phyloP scores from a whole-genome alignment of 64 coral and sea anemone genomes.

The Acropora tenuis region DNA sequence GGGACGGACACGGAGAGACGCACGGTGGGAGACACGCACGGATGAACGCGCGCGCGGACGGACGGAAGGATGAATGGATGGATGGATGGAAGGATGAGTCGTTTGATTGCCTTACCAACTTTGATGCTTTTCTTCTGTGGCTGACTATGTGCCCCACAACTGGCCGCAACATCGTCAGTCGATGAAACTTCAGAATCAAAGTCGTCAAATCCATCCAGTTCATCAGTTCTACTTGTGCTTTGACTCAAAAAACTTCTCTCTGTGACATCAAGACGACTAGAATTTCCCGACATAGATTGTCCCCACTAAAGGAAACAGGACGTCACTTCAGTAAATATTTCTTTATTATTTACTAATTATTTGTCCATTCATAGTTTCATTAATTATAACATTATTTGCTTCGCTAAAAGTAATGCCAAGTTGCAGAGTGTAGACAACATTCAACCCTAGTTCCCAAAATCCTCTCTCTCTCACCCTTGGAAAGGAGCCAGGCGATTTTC shows the following conservation, averaged over 20 bases:
- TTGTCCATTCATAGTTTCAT: too few species aligned
- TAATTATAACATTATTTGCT: too few species aligned
- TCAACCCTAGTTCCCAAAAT: too few species aligned
- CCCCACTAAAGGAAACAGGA: constrained; percentile 41
- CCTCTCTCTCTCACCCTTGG: too few species aligned
- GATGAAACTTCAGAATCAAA: constrained; percentile 63
- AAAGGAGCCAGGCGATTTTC: too few species aligned
- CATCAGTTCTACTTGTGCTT: constrained; percentile 21
- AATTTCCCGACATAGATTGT: constrained; percentile 7
- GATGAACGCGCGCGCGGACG: too few species aligned
- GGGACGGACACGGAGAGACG: too few species aligned
- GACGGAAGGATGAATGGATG: not conserved
- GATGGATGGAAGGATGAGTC: not conserved
- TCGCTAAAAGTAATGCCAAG: too few species aligned
- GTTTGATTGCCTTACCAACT: not conserved
- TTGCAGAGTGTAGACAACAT: too few species aligned
- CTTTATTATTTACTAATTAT: too few species aligned
- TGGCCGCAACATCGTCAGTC: constrained; percentile 12
- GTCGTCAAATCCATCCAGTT: constrained; percentile 72
- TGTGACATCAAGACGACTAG: constrained; percentile 56
- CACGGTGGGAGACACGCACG: too few species aligned
- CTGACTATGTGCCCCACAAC: constrained; percentile 10
- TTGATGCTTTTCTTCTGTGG: constrained; percentile 30
- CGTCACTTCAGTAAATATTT: too few species aligned
- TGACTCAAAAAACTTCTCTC: constrained; percentile 56